phyloP scores from a whole-genome alignment of 2,113 vertebrate genomes.

The Phainopepla nitens region DNA sequence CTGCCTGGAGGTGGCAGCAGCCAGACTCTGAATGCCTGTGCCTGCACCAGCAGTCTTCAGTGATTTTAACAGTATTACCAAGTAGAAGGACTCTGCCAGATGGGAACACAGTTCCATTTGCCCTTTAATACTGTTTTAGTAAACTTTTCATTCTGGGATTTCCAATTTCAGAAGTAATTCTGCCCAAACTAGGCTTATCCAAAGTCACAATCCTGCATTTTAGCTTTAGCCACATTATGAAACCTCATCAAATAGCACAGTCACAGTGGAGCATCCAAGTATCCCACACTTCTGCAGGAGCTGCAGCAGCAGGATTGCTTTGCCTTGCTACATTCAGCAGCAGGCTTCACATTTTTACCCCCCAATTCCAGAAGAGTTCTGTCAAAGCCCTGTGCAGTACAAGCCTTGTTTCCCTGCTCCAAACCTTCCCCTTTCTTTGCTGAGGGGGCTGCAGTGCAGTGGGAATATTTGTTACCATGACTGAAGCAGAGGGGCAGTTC shows the following conservation, averaged over 20 bases:
- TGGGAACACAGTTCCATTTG: neutral
- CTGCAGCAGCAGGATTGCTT: neutral
- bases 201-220: neutral
- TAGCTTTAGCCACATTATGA: neutral
- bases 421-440: neutral
- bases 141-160: neutral
- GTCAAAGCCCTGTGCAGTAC: neutral
- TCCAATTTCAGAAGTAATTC: neutral
- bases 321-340: neutral
- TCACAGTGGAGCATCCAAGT: no score
- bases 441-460: neutral
- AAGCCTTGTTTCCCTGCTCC: neutral
- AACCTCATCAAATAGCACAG: neutral
- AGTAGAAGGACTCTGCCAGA: neutral
- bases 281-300: neutral
- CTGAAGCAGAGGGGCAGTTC: neutral
- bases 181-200: neutral
- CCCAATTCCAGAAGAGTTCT: neutral
- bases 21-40: neutral
- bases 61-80: neutral
- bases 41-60: accelerated
- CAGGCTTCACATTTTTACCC: neutral
- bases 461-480: neutral
- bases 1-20: slow-evolving; percentile 22
- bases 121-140: neutral